Evolutionary conservation across 1,140 invertebrate genomes (phyloP).

Genomic region (Drosophila kikkawai): DNA sequence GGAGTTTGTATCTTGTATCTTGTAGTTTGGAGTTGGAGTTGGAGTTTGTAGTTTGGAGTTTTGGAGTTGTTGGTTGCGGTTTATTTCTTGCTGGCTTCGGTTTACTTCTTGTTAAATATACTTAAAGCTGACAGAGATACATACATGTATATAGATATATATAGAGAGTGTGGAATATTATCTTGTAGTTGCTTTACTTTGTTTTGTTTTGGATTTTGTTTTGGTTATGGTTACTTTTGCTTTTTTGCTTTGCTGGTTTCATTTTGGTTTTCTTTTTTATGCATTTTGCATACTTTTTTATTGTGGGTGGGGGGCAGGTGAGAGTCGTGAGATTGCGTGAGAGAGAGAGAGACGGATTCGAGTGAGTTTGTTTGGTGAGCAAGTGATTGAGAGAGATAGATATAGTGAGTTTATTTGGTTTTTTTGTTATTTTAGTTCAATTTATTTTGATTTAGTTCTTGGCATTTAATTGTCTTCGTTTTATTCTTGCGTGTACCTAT

Average conservation of each 20-base stretch:
- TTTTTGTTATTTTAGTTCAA: slow-evolving; percentile 38
- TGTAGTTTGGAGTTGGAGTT: slow-evolving; percentile 39
- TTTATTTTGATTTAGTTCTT: slow-evolving; percentile 40
- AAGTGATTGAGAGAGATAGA: slow-evolving; percentile 54
- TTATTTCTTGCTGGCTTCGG: slow-evolving; percentile 47
- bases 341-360: slow-evolving; percentile 32
- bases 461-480: slow-evolving; percentile 33
- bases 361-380: slow-evolving; percentile 42
- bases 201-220: slow-evolving; percentile 12
- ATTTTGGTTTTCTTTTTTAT: slow-evolving; percentile 18
- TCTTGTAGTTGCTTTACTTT: slow-evolving; percentile 43
- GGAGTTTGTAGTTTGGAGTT: slow-evolving; percentile 33
- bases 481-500: slow-evolving; percentile 54
- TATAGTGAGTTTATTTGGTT: slow-evolving; percentile 47
- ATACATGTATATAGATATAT: slow-evolving; percentile 39
- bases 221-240: slow-evolving; percentile 33
- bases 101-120: slow-evolving; percentile 46
- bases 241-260: slow-evolving; percentile 28
- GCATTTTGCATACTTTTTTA: slow-evolving; percentile 25
- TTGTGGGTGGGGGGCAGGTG: slow-evolving; percentile 24
- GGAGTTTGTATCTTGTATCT: slow-evolving; percentile 45
- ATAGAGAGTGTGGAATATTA: slow-evolving; percentile 47
- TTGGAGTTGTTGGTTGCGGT: slow-evolving; percentile 39
- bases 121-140: slow-evolving; percentile 54
- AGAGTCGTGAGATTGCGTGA: slow-evolving; percentile 46